Evolutionary conservation across 1,140 invertebrate genomes (phyloP), one percentile per base, ranked within the genome.

Genomic region (Chrysoperla carnea): DNA sequence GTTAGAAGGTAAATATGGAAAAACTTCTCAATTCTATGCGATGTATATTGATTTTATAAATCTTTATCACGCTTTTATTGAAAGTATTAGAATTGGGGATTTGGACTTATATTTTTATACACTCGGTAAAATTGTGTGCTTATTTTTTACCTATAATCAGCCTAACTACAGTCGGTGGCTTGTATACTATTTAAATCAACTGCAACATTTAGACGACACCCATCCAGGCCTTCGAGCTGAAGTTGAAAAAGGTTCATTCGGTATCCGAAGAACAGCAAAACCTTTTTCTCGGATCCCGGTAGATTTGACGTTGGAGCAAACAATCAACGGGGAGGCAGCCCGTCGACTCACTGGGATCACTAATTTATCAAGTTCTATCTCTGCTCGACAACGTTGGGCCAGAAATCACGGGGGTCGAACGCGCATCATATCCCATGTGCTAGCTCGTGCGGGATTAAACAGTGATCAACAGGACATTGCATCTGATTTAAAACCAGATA

Each of bases 11-110:
- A 47, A 49, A 12, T 39, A 50, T 36, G 48, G 47, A n/a, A 6
- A 17, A 46, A 50, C 47, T 6, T 33, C 43, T 9, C 40, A 48
- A 42, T 50, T 41, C 40, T 49, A 46, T 36, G 36, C 35, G 1
- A 41, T 38, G 28, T 49, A 49, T 28, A 50, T 50, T 35, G 13
- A 43, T 35, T 49, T 49, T 9, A 36, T 49, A 39, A 39, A 43
- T 35, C 40, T 45, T 39, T 51, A 51, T 38, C 42, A 41, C 15
- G 29, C 44, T 11, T 43, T 50, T 7, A 39, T 36, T 23, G 23
- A 37, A 42, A 49, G 47, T 42, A 49, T 50, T 36, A 37, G 47
- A 31, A 44, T 37, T 15, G 40, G 47, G n/a, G 38, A 47, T 46
- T 33, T 50, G 7, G 37, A 50, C 35, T 38, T 50, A 28, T 50